Conservation (phyloP, 2,113 vertebrate genomes). For the Tichodroma muraria region DNA sequence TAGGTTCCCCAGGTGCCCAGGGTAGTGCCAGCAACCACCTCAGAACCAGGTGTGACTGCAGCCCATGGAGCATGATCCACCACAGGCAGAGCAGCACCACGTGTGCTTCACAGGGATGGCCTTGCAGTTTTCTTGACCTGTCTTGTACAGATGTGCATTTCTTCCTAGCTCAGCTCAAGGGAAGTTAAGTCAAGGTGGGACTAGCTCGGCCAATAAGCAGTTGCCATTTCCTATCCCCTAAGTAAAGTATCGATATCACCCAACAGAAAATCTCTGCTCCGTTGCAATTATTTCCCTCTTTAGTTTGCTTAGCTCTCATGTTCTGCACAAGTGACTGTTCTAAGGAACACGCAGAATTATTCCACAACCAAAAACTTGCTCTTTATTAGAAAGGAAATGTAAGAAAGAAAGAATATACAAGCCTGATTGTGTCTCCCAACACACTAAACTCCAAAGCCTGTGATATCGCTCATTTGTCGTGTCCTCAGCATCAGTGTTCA, state of each 20-base stretch:
- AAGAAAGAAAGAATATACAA: not conserved
- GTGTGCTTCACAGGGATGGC: rapidly evolving
- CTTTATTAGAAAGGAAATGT: not conserved
- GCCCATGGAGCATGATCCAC: not conserved
- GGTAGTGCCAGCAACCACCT: not conserved
- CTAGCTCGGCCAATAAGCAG: too few relatives aligned
- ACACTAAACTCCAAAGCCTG: not conserved
- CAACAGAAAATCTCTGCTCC: not conserved
- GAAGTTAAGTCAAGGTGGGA: not conserved
- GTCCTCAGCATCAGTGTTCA: not conserved
- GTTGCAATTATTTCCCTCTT: not conserved
- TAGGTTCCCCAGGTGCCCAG: not conserved
- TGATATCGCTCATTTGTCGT: not conserved
- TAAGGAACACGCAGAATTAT: not conserved
- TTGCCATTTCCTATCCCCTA: not conserved
- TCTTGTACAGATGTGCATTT: not conserved
- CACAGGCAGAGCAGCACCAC: not conserved
- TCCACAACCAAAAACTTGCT: not conserved
- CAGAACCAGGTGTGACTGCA: not conserved
- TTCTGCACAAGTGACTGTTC: not conserved
- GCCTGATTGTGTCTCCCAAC: not conserved
- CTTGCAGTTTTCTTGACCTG: not conserved
- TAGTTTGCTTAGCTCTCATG: not conserved
- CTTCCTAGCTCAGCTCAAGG: not conserved
- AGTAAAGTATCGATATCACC: not conserved